Evolutionary conservation across 1,140 invertebrate genomes (phyloP), one percentile per base, ranked within the genome.

Genomic region (Polyergus mexicanus): DNA sequence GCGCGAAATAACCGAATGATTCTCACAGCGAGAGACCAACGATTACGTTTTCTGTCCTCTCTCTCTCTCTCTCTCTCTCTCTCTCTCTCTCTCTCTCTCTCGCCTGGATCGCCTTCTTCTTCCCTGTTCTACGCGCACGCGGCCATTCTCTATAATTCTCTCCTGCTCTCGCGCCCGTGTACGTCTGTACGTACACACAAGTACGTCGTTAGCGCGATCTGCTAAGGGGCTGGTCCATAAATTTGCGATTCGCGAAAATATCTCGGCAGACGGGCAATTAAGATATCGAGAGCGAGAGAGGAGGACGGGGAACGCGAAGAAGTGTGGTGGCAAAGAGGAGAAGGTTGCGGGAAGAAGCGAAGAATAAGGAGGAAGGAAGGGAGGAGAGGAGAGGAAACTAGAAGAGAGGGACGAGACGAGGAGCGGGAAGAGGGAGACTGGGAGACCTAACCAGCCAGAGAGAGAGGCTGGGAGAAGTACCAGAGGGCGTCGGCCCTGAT

Each of bases 161-260:
- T 88, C 66, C 62, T 56, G 38, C 51, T 72, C 84, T 78, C 72
- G 84, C 66, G 62, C 84, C 56, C 60, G 60, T 66, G 62, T 47
- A 56, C 54, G 62, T 85, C 66, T 44, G 22, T 90, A 90, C 75
- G 86, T 89, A 83, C 71, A 62, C 78, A 87, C 88, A 86, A 85
- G 86, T 87, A 90, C 89, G 86, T 90, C 89, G 89, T 90, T 90
- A 90, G 71, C 81, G 88, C 88, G 88, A 90, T 90, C 88, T 86
- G 81, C 75, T 87, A 85, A 85, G 86, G 88, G 81, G 89, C 89
- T 87, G 88, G 85, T 89, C 85, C 88, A 89, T 92, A 93, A 93
- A 93, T 93, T 93, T 92, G 91, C 91, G 88, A 93, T 92, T 93
- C 90, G 92, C 89, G 89, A 93, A 93, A 93, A 92, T 92, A 92